Conservation (phyloP, 2,113 vertebrate species). For the Sphyrna mokarran region DNA sequence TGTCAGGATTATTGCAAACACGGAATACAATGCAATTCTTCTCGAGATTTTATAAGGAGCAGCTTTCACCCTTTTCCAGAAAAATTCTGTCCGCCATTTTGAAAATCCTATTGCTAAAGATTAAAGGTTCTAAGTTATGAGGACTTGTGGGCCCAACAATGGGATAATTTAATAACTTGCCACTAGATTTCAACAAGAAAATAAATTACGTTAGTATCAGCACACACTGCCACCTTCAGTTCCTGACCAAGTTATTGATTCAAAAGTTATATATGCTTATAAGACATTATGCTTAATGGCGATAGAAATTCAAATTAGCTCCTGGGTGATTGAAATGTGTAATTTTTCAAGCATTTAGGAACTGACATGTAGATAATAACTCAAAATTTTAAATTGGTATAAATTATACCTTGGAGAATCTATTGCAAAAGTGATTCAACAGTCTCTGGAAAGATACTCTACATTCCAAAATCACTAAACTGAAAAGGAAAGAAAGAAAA, state of each 20-base stretch:
- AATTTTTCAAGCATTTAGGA: neutral
- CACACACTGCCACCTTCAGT: neutral
- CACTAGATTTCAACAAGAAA: neutral
- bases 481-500: neutral
- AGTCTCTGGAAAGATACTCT: neutral
- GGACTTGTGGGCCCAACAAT: neutral
- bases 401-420: neutral
- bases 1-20: neutral
- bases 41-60: neutral
- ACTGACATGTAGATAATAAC: neutral
- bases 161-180: constrained; percentile 10
- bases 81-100: neutral
- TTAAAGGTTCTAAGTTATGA: neutral
- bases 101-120: neutral
- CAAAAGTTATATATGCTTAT: neutral
- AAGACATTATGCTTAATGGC: neutral
- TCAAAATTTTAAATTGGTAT: neutral
- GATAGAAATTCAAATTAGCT: neutral
- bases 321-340: neutral
- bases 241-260: neutral
- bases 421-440: neutral
- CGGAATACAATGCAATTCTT: neutral
- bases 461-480: neutral
- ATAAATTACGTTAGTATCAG: neutral
- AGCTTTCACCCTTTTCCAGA: neutral